These are phyloP conservation scores for Parambassis ranga DNA, from an alignment of 2,797 vertebrate genomes.

Conservation along the genomic window DNA sequence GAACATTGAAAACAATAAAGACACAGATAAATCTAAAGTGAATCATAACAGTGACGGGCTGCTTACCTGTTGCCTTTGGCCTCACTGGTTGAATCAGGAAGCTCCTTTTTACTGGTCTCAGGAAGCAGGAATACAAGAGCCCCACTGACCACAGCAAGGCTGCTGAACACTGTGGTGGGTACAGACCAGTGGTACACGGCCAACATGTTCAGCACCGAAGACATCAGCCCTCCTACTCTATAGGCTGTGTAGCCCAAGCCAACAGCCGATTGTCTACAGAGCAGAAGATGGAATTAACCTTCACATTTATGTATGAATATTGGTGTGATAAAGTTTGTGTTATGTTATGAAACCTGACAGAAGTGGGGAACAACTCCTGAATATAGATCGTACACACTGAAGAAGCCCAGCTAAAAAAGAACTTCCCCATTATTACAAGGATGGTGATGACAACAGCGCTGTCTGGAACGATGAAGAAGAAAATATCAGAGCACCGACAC, in stretches of 20 bases:
- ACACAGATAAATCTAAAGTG: no score
- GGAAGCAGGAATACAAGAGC: conserved; percentile 78
- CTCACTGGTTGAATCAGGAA: conserved; percentile 68
- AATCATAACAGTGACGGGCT: not conserved
- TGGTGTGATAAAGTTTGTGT: no score
- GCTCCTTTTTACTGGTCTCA: conserved; percentile 74
- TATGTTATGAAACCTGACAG: conserved; percentile 81
- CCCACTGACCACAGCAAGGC: conserved; percentile 57
- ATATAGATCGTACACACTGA: conserved; percentile 79
- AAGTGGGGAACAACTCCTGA: conserved; percentile 84
- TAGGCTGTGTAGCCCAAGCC: conserved; percentile 74
- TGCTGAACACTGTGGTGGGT: conserved; percentile 78
- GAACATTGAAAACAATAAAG: not conserved
- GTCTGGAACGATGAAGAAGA: conserved; percentile 52
- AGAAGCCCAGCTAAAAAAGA: conserved; percentile 61
- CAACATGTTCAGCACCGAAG: conserved; percentile 79
- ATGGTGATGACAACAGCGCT: conserved; percentile 50
- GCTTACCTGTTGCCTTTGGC: conserved; percentile 28
- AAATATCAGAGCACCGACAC: not conserved
- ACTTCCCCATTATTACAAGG: conserved; percentile 79
- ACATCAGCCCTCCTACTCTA: conserved; percentile 64
- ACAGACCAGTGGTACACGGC: conserved; percentile 60
- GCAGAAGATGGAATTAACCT: not conserved
- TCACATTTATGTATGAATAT: not conserved
- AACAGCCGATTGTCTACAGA: conserved; percentile 78